Base-by-base conservation (phyloP, 1,140 invertebrate species). In the Drosophila sp. region DNA sequence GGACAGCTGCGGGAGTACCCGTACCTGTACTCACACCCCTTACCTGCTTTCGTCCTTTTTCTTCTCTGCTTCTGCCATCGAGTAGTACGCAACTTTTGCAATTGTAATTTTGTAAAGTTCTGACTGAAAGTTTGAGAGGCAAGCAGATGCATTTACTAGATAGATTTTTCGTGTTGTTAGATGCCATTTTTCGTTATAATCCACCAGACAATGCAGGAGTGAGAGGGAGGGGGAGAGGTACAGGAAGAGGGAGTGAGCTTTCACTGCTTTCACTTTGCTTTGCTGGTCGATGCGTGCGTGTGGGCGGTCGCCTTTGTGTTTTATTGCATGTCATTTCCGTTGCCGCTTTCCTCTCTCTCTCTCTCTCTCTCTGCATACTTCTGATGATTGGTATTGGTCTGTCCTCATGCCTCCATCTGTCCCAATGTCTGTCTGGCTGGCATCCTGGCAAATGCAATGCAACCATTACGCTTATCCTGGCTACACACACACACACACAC, bases 291-390 rank as follows among this genome's bases (percentile, higher is more conserved):
- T 79, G 68, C 72, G 79, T 82, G 80, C 66, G 30, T 10, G 10
- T 38, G 35, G 35, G 35, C 35, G 23, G 44, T 60, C 62, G 75
- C 76, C 83, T 91, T 91, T 87, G 90, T 91, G 90, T 90, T 91
- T 91, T 91, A 91, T 91, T 91, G 79, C 90, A 87, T 90, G 90
- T 79, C 90, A 91, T 91, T 91, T 91, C 90, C 90, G 90, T 76
- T 82, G 89, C 90, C 76, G 64, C 17, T 69, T 72, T 72, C 64
- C 76, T 57, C 68, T 70, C 11, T 68, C 44, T 47, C 40, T 60
- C 47, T 58, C 60, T 17, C 54, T 56, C 60, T 38, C 30, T 67
- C 69, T 67, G 84, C 80, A 80, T 82, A 78, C 79, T 80, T 90
- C 73, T 89, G 84, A 89, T 89, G 87, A 90, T 90, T 90, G 86